These are phyloP conservation scores for Pachydiplax longipennis DNA, from an alignment of 2,888 invertebrate species.

Conservation along the genomic window DNA sequence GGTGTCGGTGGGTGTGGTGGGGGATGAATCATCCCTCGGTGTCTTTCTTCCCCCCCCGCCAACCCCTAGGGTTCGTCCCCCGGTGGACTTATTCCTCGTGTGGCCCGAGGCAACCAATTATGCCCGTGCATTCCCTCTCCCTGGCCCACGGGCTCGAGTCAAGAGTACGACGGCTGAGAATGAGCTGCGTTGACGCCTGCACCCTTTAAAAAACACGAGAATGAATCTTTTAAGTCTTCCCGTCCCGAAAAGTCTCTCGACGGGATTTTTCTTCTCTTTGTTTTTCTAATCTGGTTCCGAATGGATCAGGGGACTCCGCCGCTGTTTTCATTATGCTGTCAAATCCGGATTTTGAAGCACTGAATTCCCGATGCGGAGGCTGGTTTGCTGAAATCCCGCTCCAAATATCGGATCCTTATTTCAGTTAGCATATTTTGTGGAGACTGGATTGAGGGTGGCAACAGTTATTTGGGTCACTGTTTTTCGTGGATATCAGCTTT, in stretches of 20 bases:
- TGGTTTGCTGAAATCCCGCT: no score
- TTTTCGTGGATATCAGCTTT: no score
- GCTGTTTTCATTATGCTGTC: no score
- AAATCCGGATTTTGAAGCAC: no score
- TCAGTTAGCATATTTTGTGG: no score
- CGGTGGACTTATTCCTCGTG: background rate
- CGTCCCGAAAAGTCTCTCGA: background rate
- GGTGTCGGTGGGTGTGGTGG: background rate
- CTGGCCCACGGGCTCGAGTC: background rate
- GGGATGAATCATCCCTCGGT: background rate
- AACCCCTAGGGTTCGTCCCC: background rate
- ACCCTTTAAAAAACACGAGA: background rate
- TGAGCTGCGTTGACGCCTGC: background rate
- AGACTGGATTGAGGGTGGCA: no score
- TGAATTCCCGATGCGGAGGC: no score
- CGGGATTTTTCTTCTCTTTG: background rate
- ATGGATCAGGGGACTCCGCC: background rate
- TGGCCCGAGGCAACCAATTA: slow-evolving; percentile 10
- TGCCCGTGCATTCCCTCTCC: background rate
- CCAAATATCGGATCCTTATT: no score
- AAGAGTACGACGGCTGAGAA: background rate
- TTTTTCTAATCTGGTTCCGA: background rate
- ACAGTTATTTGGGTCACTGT: no score
- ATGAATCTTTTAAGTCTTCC: background rate
- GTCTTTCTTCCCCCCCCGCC: background rate